phyloP scores from a whole-genome alignment of 2,797 vertebrate genomes.

The Gallirallus australis region DNA sequence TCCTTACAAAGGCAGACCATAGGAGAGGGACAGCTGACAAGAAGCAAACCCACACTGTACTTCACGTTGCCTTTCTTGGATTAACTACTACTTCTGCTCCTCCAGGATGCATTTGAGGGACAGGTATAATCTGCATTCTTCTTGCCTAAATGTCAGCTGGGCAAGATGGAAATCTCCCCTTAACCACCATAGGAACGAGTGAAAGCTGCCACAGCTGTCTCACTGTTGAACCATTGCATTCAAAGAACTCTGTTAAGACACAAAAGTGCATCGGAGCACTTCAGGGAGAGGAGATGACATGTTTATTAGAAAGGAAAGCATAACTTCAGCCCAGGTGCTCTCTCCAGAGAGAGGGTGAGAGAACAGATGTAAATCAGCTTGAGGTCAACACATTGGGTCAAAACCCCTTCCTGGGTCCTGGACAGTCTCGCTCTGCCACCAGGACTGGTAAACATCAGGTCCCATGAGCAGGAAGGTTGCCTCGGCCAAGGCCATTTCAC shows the following conservation, averaged over 20 bases:
- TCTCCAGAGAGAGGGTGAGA: fast-evolving
- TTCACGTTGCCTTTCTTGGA: background rate
- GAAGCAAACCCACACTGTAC: fast-evolving
- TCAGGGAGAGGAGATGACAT: background rate
- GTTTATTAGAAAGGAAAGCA: background rate
- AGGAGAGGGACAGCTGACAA: background rate
- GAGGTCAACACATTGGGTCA: fast-evolving
- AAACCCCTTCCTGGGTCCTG: no score
- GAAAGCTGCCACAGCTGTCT: background rate
- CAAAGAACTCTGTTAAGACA: background rate
- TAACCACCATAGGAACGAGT: background rate
- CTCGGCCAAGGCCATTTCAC: no score
- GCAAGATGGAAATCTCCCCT: background rate
- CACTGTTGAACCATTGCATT: background rate
- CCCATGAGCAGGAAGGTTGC: background rate
- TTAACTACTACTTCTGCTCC: background rate
- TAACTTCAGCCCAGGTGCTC: background rate
- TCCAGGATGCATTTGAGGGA: background rate
- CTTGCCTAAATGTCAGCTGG: background rate
- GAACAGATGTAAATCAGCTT: background rate
- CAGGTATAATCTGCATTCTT: background rate
- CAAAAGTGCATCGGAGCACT: background rate
- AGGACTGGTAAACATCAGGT: fast-evolving
- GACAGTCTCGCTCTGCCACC: background rate
- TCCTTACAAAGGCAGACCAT: background rate